phyloP scores from a whole-genome alignment of 2,797 vertebrate genomes.

The Florisuga fusca region DNA sequence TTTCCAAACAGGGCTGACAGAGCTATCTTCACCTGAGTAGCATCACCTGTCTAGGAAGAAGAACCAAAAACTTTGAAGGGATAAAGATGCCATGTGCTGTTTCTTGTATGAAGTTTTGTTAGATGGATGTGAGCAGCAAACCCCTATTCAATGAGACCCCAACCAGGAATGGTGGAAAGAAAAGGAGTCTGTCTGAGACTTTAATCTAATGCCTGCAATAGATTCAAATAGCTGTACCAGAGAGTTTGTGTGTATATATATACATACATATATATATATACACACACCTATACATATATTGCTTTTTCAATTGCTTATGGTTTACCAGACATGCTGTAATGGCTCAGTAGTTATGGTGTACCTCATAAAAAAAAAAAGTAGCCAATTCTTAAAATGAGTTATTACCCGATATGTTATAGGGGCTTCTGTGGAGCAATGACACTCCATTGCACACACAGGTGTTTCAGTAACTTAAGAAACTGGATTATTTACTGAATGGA shows the following conservation, averaged over 20 bases:
- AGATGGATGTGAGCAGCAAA: not conserved
- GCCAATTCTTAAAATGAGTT: fast-evolving
- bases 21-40: not conserved
- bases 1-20: not conserved
- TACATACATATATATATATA: too few relatives aligned
- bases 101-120: not conserved
- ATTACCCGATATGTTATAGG: not conserved
- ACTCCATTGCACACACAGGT: not conserved
- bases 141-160: not conserved
- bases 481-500: not conserved
- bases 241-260: too few relatives aligned
- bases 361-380: too few relatives aligned
- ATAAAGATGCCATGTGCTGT: not conserved
- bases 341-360: not conserved
- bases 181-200: not conserved
- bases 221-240: not conserved
- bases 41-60: not conserved
- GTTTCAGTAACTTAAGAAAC: not conserved
- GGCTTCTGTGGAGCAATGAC: not conserved
- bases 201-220: not conserved
- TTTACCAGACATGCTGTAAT: not conserved
- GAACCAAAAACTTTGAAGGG: not conserved
- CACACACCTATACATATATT: not conserved
- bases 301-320: not conserved
- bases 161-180: not conserved